Base-by-base conservation (phyloP, 2,113 vertebrate species). In the Panthera uncia region DNA sequence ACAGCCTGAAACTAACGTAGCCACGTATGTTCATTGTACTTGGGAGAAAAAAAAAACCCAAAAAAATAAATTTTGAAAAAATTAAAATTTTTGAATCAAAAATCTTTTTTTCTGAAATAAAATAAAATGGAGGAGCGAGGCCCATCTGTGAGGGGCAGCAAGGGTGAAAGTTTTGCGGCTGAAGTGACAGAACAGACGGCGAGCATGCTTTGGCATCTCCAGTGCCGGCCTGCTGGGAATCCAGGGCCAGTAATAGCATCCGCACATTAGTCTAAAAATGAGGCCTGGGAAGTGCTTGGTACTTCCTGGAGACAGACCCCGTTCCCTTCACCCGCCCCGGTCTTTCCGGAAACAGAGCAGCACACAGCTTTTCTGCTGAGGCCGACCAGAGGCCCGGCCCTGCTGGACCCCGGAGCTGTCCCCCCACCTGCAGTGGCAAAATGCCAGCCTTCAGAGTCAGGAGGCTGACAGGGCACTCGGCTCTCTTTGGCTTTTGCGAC, bases 271-370 rank as follows among this genome's bases (percentile, higher is more conserved):
- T 61, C 95, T 94, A 50, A 86, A 94, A 96, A 63, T 36, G 82
- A 96, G 89, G 78, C 41, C 80, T 18, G 12, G 6, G 1, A 45
- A 71, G 27, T 41, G 13, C 76, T 15, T 2, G 76, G 4, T 29
- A 5, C 84, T 88, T 80, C 89, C 92, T 63, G 86, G 82, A 86
- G 76, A 79, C 73, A 45, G 65, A 65, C 48, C 74, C 86, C 6
- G 1, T 21, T 68, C 92, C 74, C 81, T 66, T n/a, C 16, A n/a
- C 41, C 38, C 55, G 76, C 80, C 31, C 31, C 1, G n/a, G 41
- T 57, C 52, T 7, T 73, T 69, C 50, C 0, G 1, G 74, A 71
- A 7, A 68, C 38, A 4, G 80, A 80, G 48, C 84, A 33, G 38
- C 33, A 5, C 4, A 0, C 2, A 8, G 23, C 66, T 65, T 8